phyloP scores from a whole-genome alignment of 2,797 vertebrate genomes.

The Sus cebifrons region DNA sequence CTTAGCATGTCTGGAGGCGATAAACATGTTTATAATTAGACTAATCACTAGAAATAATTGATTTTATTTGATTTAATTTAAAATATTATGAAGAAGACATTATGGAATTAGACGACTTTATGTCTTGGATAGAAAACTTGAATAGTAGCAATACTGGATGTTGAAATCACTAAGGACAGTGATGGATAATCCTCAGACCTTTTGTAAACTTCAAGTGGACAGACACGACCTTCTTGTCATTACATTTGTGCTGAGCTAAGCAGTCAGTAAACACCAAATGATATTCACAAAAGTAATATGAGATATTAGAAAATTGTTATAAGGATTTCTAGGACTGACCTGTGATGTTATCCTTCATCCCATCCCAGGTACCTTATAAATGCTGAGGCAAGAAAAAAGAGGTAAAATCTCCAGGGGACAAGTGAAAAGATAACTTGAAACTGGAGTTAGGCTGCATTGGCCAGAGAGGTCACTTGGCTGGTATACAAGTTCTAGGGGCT shows the following conservation, averaged over 20 bases:
- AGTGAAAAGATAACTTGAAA: background rate
- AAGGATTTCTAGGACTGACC: background rate
- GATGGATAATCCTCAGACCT: background rate
- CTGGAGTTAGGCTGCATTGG: background rate
- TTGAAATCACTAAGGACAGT: background rate
- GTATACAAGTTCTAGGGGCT: background rate
- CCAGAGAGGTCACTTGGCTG: background rate
- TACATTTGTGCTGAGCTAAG: background rate
- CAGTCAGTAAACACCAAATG: background rate
- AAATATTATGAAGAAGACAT: conserved; percentile 18
- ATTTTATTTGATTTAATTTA: conserved; percentile 15
- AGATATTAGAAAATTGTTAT: background rate
- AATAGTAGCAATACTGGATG: background rate
- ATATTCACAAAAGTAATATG: background rate
- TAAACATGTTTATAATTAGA: background rate
- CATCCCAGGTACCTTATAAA: background rate
- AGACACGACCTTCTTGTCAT: conserved; percentile 1
- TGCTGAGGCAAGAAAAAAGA: background rate
- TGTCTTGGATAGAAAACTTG: background rate
- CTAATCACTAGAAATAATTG: conserved; percentile 2
- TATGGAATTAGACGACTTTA: background rate
- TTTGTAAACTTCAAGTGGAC: background rate
- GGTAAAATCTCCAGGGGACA: background rate
- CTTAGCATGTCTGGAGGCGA: conserved; percentile 30
- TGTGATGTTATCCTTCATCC: background rate